These are phyloP conservation scores for Dermatophagoides farinae DNA, from an alignment of 1,140 invertebrate genomes.

Conservation along the genomic window DNA sequence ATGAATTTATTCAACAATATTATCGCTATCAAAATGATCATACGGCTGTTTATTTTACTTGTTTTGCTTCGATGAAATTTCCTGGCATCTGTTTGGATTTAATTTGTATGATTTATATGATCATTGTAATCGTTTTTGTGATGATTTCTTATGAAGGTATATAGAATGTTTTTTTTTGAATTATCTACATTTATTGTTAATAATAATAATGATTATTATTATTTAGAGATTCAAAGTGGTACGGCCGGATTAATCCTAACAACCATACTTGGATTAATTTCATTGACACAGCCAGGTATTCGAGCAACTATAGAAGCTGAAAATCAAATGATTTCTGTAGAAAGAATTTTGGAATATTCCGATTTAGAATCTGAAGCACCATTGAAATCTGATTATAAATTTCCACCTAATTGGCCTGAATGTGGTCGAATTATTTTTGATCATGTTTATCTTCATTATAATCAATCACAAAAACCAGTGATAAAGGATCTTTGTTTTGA, in stretches of 20 bases:
- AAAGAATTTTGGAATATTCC: slow-evolving; percentile 56
- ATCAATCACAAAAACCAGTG: slow-evolving; percentile 32
- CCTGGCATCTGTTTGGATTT: slow-evolving; percentile 10
- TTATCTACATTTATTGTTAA: background rate
- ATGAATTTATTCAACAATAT: slow-evolving; percentile 42
- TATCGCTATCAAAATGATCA: slow-evolving; percentile 24
- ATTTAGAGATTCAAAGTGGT: slow-evolving; percentile 29
- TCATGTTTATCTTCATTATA: slow-evolving; percentile 43
- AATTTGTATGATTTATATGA: slow-evolving; percentile 10
- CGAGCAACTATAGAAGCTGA: slow-evolving; percentile 54
- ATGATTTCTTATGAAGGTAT: slow-evolving; percentile 8
- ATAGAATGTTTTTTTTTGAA: background rate
- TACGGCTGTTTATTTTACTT: slow-evolving; percentile 11
- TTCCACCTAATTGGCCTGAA: slow-evolving; percentile 44
- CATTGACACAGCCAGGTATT: slow-evolving; percentile 44
- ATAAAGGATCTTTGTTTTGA: slow-evolving; percentile 22
- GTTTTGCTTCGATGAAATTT: slow-evolving; percentile 3
- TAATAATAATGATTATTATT: no score
- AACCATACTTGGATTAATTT: slow-evolving; percentile 48
- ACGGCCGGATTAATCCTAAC: slow-evolving; percentile 57
- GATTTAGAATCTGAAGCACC: slow-evolving; percentile 40
- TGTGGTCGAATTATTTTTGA: slow-evolving; percentile 42
- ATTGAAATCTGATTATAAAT: slow-evolving; percentile 28
- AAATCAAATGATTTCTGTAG: slow-evolving; percentile 61
- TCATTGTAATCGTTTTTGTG: slow-evolving; percentile 7